phyloP scores from a whole-genome alignment of 1,140 invertebrate genomes.

The Ceratitis capitata region DNA sequence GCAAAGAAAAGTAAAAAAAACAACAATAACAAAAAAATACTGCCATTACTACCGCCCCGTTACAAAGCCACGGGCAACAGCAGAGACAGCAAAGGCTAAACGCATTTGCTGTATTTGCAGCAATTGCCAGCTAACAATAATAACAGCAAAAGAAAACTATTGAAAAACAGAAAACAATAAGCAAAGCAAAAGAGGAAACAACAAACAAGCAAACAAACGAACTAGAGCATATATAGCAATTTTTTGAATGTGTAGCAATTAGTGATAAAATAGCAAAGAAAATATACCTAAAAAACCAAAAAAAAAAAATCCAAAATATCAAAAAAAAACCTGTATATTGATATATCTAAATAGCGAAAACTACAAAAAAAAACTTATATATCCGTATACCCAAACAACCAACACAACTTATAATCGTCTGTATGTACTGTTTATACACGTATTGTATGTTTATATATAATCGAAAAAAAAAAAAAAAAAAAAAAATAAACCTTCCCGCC shows the following conservation, averaged over 20 bases:
- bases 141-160: background rate
- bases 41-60: constrained; percentile 14
- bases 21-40: background rate
- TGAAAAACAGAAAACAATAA: constrained; percentile 29
- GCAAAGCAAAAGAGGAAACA: constrained; percentile 1
- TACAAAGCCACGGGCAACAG: background rate
- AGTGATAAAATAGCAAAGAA: background rate
- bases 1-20: background rate
- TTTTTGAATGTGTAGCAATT: constrained; percentile 37
- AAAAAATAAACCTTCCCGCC: constrained; percentile 27
- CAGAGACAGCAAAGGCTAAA: background rate
- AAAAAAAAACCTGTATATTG: background rate
- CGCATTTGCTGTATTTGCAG: background rate
- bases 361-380: constrained; percentile 18
- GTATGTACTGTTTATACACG: constrained; percentile 34
- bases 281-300: background rate
- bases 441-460: constrained; percentile 30
- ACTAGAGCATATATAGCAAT: constrained; percentile 16
- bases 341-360: background rate
- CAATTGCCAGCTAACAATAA: background rate
- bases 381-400: constrained; percentile 33
- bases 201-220: constrained; percentile 12
- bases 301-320: background rate
- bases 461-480: background rate
- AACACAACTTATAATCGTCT: constrained; percentile 35